A percentile compares a stretch with the other conserved stretches of the same genome.
phyloP scores from a whole-genome alignment of 2,113 vertebrate genomes.

The Ceratotherium simum region DNA sequence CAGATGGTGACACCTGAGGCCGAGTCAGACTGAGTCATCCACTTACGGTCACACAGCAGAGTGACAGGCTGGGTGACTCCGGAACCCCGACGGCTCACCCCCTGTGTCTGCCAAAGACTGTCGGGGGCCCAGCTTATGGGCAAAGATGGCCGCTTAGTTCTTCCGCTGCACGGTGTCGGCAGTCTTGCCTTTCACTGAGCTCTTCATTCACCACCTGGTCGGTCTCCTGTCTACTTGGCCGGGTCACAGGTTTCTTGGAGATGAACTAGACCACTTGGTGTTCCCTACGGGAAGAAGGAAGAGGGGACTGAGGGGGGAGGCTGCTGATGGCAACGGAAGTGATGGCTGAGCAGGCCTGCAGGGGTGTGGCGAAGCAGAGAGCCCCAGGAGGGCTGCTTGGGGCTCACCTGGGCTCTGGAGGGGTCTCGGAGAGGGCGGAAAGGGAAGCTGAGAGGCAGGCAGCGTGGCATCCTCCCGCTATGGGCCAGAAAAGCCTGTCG shows the following conservation, averaged over 20 bases:
- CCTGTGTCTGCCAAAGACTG: no score
- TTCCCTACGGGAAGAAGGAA: not conserved
- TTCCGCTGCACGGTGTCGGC: no score
- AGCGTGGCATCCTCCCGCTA: fast-evolving
- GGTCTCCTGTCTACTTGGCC: not conserved
- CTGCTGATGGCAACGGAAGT: fast-evolving
- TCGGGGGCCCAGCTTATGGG: not conserved
- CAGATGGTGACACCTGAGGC: not conserved
- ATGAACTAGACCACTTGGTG: not conserved
- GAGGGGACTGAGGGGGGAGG: not conserved
- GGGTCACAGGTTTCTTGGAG: not conserved
- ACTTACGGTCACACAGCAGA: not conserved
- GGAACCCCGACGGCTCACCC: fast-evolving
- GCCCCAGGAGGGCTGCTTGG: not conserved
- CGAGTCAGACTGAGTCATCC: not conserved
- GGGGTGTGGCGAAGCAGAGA: not conserved
- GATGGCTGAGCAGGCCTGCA: not conserved
- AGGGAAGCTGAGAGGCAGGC: not conserved
- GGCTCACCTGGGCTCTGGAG: not conserved
- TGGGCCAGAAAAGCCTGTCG: not conserved
- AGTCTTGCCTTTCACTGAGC: not conserved
- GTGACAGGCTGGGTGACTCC: fast-evolving
- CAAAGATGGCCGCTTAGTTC: not conserved
- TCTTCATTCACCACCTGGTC: not conserved
- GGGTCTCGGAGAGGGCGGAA: not conserved